Percentiles rank a stretch among this genome's conserved stretches.
These are phyloP conservation scores for Lepus americanus DNA, from an alignment of 2,113 vertebrate genomes.

Conservation along the genomic window DNA sequence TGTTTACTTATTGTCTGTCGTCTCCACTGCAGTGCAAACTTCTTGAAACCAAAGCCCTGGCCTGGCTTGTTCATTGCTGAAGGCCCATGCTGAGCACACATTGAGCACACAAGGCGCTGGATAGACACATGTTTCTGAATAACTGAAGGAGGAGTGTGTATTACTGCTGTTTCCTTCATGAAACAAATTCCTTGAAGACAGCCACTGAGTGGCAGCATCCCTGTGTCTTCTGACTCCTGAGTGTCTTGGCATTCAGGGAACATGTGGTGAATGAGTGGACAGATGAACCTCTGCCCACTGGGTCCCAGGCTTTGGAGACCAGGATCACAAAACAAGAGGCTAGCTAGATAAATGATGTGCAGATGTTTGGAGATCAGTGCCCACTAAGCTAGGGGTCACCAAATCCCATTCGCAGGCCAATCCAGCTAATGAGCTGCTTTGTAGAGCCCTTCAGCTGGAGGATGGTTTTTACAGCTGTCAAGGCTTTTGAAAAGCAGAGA, in stretches of 20 bases:
- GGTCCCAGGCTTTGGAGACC: neutral
- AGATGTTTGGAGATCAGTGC: neutral
- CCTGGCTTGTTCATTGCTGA: neutral
- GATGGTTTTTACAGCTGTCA: neutral
- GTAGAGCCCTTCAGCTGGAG: neutral
- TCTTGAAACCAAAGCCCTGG: neutral
- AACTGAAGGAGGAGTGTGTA: neutral
- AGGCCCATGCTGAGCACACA: neutral
- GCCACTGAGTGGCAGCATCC: neutral
- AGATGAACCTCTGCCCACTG: neutral
- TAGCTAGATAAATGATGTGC: neutral
- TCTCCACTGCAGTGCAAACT: neutral
- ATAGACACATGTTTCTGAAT: neutral
- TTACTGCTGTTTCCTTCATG: neutral
- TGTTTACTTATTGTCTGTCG: neutral
- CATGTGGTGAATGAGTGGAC: neutral
- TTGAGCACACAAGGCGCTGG: neutral
- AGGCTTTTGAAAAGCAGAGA: neutral
- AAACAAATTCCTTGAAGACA: neutral
- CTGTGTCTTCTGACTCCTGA: neutral
- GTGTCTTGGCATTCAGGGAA: neutral
- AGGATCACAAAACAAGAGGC: neutral
- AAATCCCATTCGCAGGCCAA: neutral
- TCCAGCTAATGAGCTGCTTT: neutral
- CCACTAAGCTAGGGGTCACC: neutral